Evolutionary conservation across 2,888 invertebrate genomes (phyloP).

Genomic region (Thecocarcelia acutangulata): DNA sequence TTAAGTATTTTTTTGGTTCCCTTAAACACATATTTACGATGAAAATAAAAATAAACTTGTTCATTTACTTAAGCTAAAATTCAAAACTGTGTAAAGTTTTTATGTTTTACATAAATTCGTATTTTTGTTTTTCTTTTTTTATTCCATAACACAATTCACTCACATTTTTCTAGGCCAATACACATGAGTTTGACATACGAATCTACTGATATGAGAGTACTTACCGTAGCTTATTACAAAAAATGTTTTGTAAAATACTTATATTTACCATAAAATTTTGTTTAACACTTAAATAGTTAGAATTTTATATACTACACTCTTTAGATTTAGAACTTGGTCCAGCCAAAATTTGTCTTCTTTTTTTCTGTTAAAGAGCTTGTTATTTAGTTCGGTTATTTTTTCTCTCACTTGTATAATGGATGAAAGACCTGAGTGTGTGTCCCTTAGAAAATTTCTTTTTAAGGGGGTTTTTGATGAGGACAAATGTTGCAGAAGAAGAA

Average conservation of each 20-base stretch:
- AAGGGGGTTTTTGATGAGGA: slow-evolving; percentile 13
- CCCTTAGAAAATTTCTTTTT: slow-evolving; percentile 3
- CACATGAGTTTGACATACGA: neutral
- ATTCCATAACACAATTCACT: no score
- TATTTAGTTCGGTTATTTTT: slow-evolving; percentile 8
- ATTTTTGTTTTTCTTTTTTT: no score
- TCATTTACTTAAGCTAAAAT: no score
- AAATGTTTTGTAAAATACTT: slow-evolving; percentile 47
- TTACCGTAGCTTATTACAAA: slow-evolving; percentile 48
- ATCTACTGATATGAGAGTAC: slow-evolving; percentile 35
- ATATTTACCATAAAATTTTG: slow-evolving; percentile 55
- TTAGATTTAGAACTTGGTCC: slow-evolving; percentile 57
- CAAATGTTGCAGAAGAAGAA: slow-evolving; percentile 34
- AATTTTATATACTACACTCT: slow-evolving; percentile 26
- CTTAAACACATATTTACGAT: no score
- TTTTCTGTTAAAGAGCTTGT: neutral
- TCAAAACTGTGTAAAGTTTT: no score
- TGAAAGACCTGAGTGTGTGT: slow-evolving; percentile 60
- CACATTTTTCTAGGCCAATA: no score
- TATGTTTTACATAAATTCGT: no score
- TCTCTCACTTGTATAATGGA: slow-evolving; percentile 31
- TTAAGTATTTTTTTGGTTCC: no score
- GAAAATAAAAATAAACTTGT: no score
- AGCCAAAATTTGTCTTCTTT: slow-evolving; percentile 55
- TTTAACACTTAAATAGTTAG: slow-evolving; percentile 26